Base-by-base conservation (phyloP, 2,888 invertebrate genomes). In the Apodemia duryi region DNA sequence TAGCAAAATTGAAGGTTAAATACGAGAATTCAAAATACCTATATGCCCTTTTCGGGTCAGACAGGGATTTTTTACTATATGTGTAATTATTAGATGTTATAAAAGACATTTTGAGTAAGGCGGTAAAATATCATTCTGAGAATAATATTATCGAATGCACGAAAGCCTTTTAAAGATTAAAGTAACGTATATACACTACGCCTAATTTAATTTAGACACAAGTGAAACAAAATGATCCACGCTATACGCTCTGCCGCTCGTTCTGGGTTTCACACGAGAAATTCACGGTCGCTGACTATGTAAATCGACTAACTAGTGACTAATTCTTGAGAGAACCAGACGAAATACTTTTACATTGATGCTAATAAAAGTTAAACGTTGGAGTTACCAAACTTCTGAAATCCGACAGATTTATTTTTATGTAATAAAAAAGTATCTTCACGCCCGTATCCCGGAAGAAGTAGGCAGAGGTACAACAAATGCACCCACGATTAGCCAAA, bases 261-360 rank as follows among this genome's bases (percentile, higher is more conserved):
- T 74, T 73, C 73, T 76, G 79, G 57, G 32, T 78, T 90, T 91
- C 91, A 88, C 91, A 91, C 86, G 91, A 90, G 90, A 90, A 83
- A 85, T 84, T 85, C 86, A 91, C 90, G 91, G 88, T 88, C 86
- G 80, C 77, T 91, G 90, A 73, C 82, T 88, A 88, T 88, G 91
- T 86, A 88, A 88, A 91, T 91, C 80, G 83, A 76, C 82, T 80
- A 81, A 73, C 68, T 67, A 78, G 75, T 83, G 79, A 83, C 85
- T 88, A 82, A 88, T 81, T 82, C 81, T 79, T 72, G 72, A 72
- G 70, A 71, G 57, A 60, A 60, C 35, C 57, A 60, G 74, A 60
- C 43, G 61, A 43, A 66, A 68, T 57, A 64, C 64, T 70, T 72
- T 70, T 68, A 74, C 71, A 74, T 72, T 70, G 70, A 68, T 67